Evolutionary conservation across 2,888 invertebrate species (phyloP), one percentile per base, ranked within the genome.

Genomic region (Xestia xanthographa): DNA sequence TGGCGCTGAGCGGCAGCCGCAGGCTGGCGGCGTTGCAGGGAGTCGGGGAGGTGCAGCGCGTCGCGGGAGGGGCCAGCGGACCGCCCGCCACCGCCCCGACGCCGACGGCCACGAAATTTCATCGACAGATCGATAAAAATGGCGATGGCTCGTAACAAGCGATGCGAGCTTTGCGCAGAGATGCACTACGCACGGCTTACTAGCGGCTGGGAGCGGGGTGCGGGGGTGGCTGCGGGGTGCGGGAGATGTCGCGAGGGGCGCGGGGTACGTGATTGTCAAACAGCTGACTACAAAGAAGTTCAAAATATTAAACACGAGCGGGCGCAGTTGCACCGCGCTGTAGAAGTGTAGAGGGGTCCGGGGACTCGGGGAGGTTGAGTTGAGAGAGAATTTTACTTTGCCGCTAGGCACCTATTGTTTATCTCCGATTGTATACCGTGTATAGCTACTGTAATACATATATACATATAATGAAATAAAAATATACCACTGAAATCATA

Each of bases 271-370:
- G 92, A 94, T 93, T 94, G 93, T 92, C 93, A 93, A 95, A 95
- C 95, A 95, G 95, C 95, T 95, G 95, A 95, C 94, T 93, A 92
- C 90, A 91, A 91, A 91, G 90, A 91, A 91, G 90, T 90, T 90
- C 89, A 90, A 91, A 92, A 90, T 85, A 86, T 84, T 77, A 84
- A 77, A 75, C 76, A 53, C 62, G 67, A 63, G 63, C 53, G 48
- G 48, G 53, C 53, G 73, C 69, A 78, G 70, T 77, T 66, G 76
- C 77, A 69, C 38, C 65, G 60, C 75, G 62, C 53, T n/a, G 34
- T 34, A 34, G 34, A 34, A 1, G 67, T 70, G 45, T 6, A 48
- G 48, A 17, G 48, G 41, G 41, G 41, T 9, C 9, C 41, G 38
- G 26, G 17, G 26, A 41, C 12, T n/a, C 48, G 41, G 48, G 14